phyloP scores from a whole-genome alignment of 2,797 vertebrate species.

The Sebastes matsubarae region DNA sequence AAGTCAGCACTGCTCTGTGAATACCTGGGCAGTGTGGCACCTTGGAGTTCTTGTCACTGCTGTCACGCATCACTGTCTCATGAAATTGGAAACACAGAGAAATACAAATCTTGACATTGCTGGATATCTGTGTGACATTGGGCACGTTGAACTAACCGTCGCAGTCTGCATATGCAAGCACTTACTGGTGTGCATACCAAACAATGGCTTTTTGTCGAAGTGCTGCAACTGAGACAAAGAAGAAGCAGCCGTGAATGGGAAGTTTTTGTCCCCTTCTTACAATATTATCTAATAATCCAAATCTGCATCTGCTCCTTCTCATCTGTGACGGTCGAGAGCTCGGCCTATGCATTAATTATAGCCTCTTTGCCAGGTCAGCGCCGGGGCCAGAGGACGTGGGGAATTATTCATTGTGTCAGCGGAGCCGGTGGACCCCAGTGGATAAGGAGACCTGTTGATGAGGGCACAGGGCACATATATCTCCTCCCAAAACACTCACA shows the following conservation, averaged over 20 bases:
- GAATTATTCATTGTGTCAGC: slow-evolving; percentile 79
- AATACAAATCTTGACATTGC: slow-evolving; percentile 82
- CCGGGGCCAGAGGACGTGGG: slow-evolving; percentile 65
- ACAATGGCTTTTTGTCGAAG: slow-evolving; percentile 46
- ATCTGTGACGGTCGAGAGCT: slow-evolving; percentile 25
- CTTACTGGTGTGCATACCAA: slow-evolving; percentile 56
- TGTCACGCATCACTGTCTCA: slow-evolving; percentile 81
- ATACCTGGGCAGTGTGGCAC: slow-evolving; percentile 63
- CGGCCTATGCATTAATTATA: slow-evolving; percentile 73
- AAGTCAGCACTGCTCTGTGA: slow-evolving; percentile 67
- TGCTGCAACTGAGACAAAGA: slow-evolving; percentile 30
- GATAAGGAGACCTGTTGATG: slow-evolving; percentile 68
- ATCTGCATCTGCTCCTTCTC: slow-evolving; percentile 55
- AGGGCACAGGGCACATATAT: slow-evolving; percentile 48
- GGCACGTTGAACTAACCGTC: slow-evolving; percentile 60
- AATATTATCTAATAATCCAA: slow-evolving; percentile 59
- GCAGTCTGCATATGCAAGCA: slow-evolving; percentile 62
- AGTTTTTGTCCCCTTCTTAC: slow-evolving; percentile 46
- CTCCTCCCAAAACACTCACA: slow-evolving; percentile 53
- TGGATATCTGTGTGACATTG: slow-evolving; percentile 79
- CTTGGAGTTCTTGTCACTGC: slow-evolving; percentile 74
- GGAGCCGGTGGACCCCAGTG: slow-evolving; percentile 48
- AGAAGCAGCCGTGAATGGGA: background rate
- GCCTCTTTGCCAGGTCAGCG: slow-evolving; percentile 63
- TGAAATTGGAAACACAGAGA: slow-evolving; percentile 82